Evolutionary conservation across 2,797 vertebrate species (phyloP), one percentile per base, ranked within the genome.

Genomic region (Adrianichthys oophorus): DNA sequence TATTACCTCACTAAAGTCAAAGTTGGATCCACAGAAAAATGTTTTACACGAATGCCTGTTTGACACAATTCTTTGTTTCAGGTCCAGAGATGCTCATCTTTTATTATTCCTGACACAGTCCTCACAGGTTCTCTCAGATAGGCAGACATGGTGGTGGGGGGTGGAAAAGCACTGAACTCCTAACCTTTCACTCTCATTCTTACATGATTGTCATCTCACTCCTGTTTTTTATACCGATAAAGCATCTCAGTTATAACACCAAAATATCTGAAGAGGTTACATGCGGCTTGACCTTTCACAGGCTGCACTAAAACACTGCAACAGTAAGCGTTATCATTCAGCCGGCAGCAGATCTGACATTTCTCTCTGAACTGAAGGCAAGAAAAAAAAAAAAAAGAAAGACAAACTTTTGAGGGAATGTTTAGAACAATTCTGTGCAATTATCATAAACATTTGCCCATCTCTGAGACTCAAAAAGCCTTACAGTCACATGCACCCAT

Each of bases 71-170:
- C 63, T 53, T 62, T 37, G 21, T 59, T 57, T 67, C 59, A 54
- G 55, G 18, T 59, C 65, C 74, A 62, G n/a, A 70, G 59, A 72
- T 70, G 53, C 37, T 70, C 56, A 48, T 32, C 70, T 52, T 81
- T 89, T 79, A 69, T 57, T 82, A 84, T 90, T 88, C 79, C 59
- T 45, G 48, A 78, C 85, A 79, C 76, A 78, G 70, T 71, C 79
- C 68, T 78, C 68, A 68, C 72, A 32, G 44, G 50, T 71, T 66
- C 56, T 56, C 81, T 50, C 55, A 66, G 56, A 56, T 47, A 56
- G 62, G 60, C 51, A 59, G 65, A 76, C 61, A 77, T 4, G 51
- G 55, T 12, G 32, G 32, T 37, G 32, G 32, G 32, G 32, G 10
- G 32, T 37, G 70, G 56, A 44, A 61, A 62, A 52, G 48, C 46